Conservation (phyloP, 2,888 invertebrate species). For the Euproctis similis region DNA sequence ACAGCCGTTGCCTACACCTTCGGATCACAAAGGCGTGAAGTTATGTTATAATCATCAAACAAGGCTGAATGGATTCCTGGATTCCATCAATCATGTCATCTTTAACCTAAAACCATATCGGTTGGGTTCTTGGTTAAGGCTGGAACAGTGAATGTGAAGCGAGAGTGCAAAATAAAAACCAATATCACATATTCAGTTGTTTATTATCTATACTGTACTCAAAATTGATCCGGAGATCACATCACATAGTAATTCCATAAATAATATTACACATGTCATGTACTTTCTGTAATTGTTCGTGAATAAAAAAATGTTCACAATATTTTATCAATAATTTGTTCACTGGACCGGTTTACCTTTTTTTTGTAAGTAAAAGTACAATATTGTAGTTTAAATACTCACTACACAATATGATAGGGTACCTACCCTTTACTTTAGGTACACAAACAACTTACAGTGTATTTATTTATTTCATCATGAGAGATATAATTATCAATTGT, state of each 20-base stretch:
- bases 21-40: too few species aligned
- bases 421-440: conserved; percentile 64
- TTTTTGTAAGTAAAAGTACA: conserved; percentile 57
- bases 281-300: conserved; percentile 73
- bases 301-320: conserved; percentile 76
- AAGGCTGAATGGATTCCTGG: too few species aligned
- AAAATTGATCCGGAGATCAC: conserved; percentile 84
- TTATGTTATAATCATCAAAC: too few species aligned
- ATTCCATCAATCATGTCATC: too few species aligned
- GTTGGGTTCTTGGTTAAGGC: too few species aligned
- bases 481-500: conserved; percentile 70
- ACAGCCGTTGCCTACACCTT: too few species aligned
- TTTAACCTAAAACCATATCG: too few species aligned
- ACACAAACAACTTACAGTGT: conserved; percentile 72
- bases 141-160: too few species aligned
- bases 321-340: conserved; percentile 75
- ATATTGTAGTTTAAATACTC: conserved; percentile 60
- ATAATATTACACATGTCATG: conserved; percentile 78
- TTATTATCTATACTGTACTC: conserved; percentile 86
- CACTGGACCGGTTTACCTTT: conserved; percentile 72
- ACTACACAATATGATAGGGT: conserved; percentile 67
- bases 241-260: conserved; percentile 82
- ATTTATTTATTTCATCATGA: too few species aligned
- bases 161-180: conserved; percentile 56
- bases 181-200: conserved; percentile 80